A percentile compares a stretch with the other conserved stretches of the same genome.
phyloP scores from a whole-genome alignment of 2,797 vertebrate genomes.

The Ctenopoma multispine region DNA sequence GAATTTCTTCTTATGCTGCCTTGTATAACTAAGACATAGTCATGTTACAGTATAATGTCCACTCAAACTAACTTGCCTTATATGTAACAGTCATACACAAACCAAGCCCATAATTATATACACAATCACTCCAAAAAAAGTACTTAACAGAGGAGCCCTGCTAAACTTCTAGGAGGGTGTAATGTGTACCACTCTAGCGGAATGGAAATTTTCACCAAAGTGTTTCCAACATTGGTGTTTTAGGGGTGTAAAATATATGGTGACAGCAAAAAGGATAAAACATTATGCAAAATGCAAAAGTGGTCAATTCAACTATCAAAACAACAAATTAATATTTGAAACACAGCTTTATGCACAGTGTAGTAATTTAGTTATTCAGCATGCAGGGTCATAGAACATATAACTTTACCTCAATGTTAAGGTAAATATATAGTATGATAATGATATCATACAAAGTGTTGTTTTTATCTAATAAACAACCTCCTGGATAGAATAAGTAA shows the following conservation, averaged over 20 bases:
- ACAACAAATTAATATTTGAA: too few relatives aligned
- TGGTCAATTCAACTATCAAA: too few relatives aligned
- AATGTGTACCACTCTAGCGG: background rate
- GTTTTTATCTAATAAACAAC: too few relatives aligned
- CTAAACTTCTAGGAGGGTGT: background rate
- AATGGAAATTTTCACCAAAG: conserved; percentile 3
- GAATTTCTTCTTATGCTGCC: too few relatives aligned
- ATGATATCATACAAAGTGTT: too few relatives aligned
- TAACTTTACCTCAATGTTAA: too few relatives aligned
- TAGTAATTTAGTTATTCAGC: background rate
- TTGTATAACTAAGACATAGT: too few relatives aligned
- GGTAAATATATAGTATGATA: too few relatives aligned
- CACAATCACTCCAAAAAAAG: background rate
- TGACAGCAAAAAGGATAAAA: conserved; percentile 6
- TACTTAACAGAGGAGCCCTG: background rate
- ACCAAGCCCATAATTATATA: background rate
- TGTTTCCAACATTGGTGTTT: background rate
- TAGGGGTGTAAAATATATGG: background rate
- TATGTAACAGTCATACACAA: background rate
- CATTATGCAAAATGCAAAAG: too few relatives aligned
- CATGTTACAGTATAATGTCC: background rate
- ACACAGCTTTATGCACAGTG: background rate
- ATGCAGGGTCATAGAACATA: background rate
- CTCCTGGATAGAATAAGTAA: too few relatives aligned
- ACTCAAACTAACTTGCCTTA: background rate